Evolutionary conservation across 2,113 vertebrate species (phyloP).

Genomic region (Microtus richardsoni): DNA sequence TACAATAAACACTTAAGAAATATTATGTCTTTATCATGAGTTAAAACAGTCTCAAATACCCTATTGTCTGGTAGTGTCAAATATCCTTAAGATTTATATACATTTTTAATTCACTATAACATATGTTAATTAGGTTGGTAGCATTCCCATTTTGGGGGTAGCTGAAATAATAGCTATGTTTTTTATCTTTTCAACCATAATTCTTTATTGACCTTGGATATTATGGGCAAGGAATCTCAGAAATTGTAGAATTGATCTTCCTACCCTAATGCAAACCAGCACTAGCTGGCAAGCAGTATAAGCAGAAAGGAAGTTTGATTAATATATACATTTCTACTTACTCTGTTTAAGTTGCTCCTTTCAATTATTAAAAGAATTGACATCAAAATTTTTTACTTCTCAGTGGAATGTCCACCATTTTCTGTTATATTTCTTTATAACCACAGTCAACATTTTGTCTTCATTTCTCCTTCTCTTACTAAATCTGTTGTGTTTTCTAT

Average conservation of each 20-base stretch:
- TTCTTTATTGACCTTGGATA: background rate
- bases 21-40: background rate
- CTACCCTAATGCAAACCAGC: background rate
- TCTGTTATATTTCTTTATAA: background rate
- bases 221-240: background rate
- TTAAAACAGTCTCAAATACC: slow-evolving; percentile 18
- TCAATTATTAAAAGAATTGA: background rate
- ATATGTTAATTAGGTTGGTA: background rate
- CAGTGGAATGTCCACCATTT: background rate
- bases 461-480: slow-evolving; percentile 27
- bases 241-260: slow-evolving; percentile 24
- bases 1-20: slow-evolving; percentile 6
- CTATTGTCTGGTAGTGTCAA: slow-evolving; percentile 15
- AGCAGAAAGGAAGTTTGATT: slow-evolving; percentile 9
- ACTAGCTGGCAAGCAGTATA: slow-evolving; percentile 2
- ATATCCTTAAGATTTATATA: background rate
- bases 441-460: slow-evolving; percentile 38
- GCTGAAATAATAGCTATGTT: background rate
- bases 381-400: slow-evolving; percentile 42
- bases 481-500: slow-evolving; percentile 20
- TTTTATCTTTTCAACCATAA: background rate
- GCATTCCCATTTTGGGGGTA: background rate
- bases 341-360: slow-evolving; percentile 2
- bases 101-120: slow-evolving; percentile 40
- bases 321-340: slow-evolving; percentile 6